A percentile compares a stretch with the other conserved stretches of the same genome.
Conservation (phyloP, 2,888 invertebrate species). For the Caenorhabditis sp. region DNA sequence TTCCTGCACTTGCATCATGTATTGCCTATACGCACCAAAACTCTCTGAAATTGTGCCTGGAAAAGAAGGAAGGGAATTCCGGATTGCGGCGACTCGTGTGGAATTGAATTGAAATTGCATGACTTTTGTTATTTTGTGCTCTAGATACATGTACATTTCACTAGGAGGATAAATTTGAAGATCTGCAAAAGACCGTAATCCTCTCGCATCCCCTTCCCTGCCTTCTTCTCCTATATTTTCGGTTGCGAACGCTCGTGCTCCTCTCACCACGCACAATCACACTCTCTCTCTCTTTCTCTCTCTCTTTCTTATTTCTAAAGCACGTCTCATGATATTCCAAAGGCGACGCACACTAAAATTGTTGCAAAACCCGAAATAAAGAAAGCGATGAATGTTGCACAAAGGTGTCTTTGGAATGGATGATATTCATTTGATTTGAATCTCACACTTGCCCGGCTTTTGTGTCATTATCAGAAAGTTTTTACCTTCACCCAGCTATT, state of each 20-base stretch:
- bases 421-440: constrained; percentile 55
- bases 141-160: not conserved
- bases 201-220: constrained; percentile 4
- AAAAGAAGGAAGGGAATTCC: constrained; percentile 14
- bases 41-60: constrained; percentile 17
- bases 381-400: constrained; percentile 46
- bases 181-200: not conserved
- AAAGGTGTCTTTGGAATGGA: constrained; percentile 55
- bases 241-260: constrained; percentile 48
- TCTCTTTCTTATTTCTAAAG: constrained; percentile 17
- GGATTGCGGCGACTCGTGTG: not conserved
- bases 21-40: constrained; percentile 36
- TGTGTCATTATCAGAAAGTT: constrained; percentile 15
- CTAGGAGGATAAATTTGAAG: too few relatives aligned
- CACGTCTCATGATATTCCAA: constrained; percentile 44
- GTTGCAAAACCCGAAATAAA: not conserved
- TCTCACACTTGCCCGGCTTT: constrained; percentile 48
- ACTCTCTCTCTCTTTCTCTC: not conserved
- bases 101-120: constrained; percentile 8
- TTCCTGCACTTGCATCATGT: constrained; percentile 37
- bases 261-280: constrained; percentile 29
- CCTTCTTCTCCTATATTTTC: constrained; percentile 22
- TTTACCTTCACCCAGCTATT: constrained; percentile 44
- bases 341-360: not conserved
- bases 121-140: not conserved